These are phyloP conservation scores for Xanthorhoe spadicearia DNA, from an alignment of 2,888 invertebrate species.

Conservation along the genomic window DNA sequence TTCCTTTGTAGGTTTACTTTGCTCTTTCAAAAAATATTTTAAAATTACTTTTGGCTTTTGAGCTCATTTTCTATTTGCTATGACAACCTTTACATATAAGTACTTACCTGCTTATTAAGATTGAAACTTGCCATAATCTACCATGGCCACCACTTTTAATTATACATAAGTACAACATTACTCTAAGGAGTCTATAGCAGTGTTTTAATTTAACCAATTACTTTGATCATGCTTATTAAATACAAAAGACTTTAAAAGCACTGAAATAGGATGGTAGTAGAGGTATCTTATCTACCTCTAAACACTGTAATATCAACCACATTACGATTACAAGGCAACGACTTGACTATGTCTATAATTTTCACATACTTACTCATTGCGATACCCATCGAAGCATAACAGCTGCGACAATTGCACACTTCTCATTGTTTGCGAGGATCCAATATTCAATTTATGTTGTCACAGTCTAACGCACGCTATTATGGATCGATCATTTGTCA, in stretches of 20 bases:
- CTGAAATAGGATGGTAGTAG: too few relatives aligned
- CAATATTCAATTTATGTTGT: slow-evolving; percentile 65
- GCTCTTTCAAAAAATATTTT: not conserved
- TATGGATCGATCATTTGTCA: slow-evolving; percentile 59
- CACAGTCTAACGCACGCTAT: slow-evolving; percentile 61
- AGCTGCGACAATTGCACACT: slow-evolving; percentile 55
- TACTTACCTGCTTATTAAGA: too few relatives aligned
- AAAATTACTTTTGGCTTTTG: not conserved
- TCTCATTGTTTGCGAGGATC: slow-evolving; percentile 60
- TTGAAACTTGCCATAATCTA: too few relatives aligned
- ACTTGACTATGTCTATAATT: slow-evolving; percentile 11
- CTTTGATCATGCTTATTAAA: too few relatives aligned
- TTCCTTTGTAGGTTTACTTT: not conserved
- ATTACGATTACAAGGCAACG: slow-evolving; percentile 1
- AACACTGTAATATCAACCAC: slow-evolving; percentile 4
- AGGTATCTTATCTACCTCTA: not conserved
- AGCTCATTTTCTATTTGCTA: not conserved
- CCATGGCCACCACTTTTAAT: too few relatives aligned
- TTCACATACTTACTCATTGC: slow-evolving; percentile 42
- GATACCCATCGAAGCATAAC: slow-evolving; percentile 47
- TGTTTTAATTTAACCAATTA: too few relatives aligned
- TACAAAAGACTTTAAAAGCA: too few relatives aligned
- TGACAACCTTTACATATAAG: too few relatives aligned
- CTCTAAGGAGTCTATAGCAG: too few relatives aligned
- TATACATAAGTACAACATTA: too few relatives aligned